Evolutionary conservation across 2,797 vertebrate genomes (phyloP).

Genomic region (Myotis daubentonii): DNA sequence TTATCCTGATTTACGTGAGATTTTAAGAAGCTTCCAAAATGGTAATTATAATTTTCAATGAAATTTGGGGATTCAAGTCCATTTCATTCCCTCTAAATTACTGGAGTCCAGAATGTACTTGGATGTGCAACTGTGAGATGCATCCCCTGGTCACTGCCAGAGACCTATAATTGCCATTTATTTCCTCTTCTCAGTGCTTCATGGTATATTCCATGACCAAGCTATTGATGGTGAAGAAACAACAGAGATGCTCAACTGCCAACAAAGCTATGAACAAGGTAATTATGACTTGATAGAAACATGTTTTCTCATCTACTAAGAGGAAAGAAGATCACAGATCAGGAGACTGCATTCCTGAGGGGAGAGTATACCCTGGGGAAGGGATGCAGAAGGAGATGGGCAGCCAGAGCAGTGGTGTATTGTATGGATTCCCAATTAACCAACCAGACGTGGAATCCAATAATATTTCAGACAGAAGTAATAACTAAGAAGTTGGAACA

Average conservation of each 20-base stretch:
- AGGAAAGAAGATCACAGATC: not conserved
- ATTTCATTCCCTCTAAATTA: not conserved
- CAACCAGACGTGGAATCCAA: not conserved
- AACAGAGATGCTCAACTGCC: not conserved
- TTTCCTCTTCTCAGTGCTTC: not conserved
- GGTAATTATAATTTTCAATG: conserved; percentile 57
- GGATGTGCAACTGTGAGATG: not conserved
- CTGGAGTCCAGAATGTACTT: not conserved
- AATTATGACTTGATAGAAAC: not conserved
- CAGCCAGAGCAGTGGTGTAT: not conserved
- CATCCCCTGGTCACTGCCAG: not conserved
- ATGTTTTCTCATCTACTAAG: not conserved
- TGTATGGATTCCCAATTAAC: not conserved
- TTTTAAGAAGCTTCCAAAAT: not conserved
- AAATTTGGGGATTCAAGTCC: not conserved
- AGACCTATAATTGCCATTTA: not conserved
- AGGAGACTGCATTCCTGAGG: not conserved
- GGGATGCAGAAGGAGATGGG: not conserved
- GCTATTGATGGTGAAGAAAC: not conserved
- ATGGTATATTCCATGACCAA: not conserved
- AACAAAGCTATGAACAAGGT: not conserved
- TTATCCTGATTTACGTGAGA: conserved; percentile 45
- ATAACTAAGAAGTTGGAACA: not conserved
- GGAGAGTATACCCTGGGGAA: not conserved
- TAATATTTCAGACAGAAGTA: not conserved